phyloP scores from a whole-genome alignment of 2,797 vertebrate species.

The Todus mexicanus region DNA sequence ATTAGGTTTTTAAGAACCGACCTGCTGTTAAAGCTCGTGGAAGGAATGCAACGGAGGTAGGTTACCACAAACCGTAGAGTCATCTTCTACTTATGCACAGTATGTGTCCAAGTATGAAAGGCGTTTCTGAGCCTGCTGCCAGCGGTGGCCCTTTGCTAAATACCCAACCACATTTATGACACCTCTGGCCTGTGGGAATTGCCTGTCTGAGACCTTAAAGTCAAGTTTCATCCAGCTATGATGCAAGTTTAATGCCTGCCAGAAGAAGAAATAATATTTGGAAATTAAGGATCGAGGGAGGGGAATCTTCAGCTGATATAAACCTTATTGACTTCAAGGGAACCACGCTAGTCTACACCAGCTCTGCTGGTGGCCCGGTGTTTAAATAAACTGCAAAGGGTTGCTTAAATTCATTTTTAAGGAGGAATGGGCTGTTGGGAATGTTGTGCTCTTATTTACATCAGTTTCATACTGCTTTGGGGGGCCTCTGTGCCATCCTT shows the following conservation, averaged over 20 bases:
- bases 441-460: neutral
- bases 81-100: neutral
- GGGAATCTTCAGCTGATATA: constrained; percentile 33
- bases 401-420: neutral
- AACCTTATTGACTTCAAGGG: neutral
- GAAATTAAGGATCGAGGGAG: neutral
- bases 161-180: neutral
- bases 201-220: neutral
- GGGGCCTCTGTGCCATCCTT: neutral
- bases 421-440: neutral
- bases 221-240: neutral
- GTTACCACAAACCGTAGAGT: neutral
- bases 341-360: neutral
- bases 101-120: neutral
- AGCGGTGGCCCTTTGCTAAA: neutral
- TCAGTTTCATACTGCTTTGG: neutral
- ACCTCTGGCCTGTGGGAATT: neutral
- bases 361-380: neutral
- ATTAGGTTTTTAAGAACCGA: neutral
- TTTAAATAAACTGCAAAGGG: neutral
- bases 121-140: neutral
- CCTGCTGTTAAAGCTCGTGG: neutral
- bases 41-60: neutral
- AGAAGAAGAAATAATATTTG: constrained; percentile 14
- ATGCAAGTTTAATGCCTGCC: neutral